A percentile compares a stretch with the other conserved stretches of the same genome.
Evolutionary conservation across 2,797 vertebrate genomes (phyloP).

Genomic region (Moxostoma hubbsi): DNA sequence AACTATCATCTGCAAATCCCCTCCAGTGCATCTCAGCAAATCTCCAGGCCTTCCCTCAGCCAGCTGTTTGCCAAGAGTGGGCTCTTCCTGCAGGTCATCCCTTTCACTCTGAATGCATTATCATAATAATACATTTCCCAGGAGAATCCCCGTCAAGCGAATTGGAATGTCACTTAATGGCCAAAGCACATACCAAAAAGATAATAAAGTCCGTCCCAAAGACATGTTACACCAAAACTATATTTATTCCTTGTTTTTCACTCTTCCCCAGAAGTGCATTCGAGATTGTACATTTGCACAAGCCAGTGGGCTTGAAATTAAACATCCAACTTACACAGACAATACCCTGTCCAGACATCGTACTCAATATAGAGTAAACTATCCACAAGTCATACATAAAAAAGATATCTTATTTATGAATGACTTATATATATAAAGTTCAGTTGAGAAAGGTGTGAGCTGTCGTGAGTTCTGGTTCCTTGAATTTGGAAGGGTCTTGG

Average conservation of each 20-base stretch:
- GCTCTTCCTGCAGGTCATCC: conserved; percentile 52
- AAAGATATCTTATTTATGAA: conserved; percentile 65
- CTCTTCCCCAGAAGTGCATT: conserved; percentile 80
- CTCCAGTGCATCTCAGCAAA: conserved; percentile 57
- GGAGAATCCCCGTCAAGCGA: not conserved
- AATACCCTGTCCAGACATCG: conserved; percentile 67
- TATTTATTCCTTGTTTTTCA: conserved; percentile 85
- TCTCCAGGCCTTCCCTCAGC: conserved; percentile 57
- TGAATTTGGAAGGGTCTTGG: conserved; percentile 77
- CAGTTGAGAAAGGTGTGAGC: conserved; percentile 75
- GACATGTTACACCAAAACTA: conserved; percentile 79
- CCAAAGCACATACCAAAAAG: conserved; percentile 50
- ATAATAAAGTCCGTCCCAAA: conserved; percentile 36
- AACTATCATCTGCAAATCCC: conserved; percentile 66
- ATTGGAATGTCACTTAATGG: not conserved
- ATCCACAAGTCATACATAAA: conserved; percentile 80
- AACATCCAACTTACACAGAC: conserved; percentile 69
- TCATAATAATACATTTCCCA: conserved; percentile 48
- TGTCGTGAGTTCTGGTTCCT: conserved; percentile 75
- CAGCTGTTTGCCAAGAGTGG: conserved; percentile 57
- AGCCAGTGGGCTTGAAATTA: conserved; percentile 73
- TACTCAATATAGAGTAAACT: conserved; percentile 75
- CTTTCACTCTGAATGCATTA: conserved; percentile 58
- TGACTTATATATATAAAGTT: conserved; percentile 57
- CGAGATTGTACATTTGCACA: conserved; percentile 78